Conservation (phyloP, 2,888 invertebrate species). For the Coenonympha glycerion region DNA sequence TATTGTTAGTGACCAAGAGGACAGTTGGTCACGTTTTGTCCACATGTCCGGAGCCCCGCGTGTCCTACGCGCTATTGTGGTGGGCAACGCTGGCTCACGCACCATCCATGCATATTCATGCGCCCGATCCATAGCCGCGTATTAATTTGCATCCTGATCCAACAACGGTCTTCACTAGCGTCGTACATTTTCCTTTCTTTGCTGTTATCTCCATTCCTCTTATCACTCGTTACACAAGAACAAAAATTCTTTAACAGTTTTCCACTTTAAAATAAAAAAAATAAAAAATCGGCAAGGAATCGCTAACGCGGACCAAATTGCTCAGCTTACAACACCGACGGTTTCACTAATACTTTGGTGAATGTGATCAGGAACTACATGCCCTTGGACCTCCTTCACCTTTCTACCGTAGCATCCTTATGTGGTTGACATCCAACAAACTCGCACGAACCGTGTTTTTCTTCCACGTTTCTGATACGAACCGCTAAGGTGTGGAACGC, state of each 20-base stretch:
- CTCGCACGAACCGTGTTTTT: too few relatives aligned
- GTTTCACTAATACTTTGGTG: too few relatives aligned
- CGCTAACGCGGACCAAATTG: too few relatives aligned
- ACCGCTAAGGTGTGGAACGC: too few relatives aligned
- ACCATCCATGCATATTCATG: conserved; percentile 70
- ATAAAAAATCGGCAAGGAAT: too few relatives aligned
- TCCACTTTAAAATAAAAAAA: background rate
- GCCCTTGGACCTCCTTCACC: too few relatives aligned
- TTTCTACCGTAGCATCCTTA: too few relatives aligned
- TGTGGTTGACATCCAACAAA: too few relatives aligned
- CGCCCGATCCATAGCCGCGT: conserved; percentile 63
- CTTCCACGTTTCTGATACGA: too few relatives aligned
- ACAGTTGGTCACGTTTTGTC: background rate
- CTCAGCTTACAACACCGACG: too few relatives aligned
- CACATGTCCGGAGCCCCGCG: background rate
- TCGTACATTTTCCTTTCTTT: conserved; percentile 65
- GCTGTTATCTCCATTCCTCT: conserved; percentile 35
- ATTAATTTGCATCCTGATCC: conserved; percentile 73
- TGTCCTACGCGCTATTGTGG: background rate
- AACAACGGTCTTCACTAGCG: conserved; percentile 48
- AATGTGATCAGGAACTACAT: too few relatives aligned
- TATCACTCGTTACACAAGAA: conserved; percentile 3
- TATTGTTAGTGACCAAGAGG: background rate
- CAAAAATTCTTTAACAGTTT: background rate
- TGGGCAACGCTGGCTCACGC: conserved; percentile 30